Evolutionary conservation across 53 echinoderm and acorn worm species (phyloP).

Genomic region (Astropecten irregularis): DNA sequence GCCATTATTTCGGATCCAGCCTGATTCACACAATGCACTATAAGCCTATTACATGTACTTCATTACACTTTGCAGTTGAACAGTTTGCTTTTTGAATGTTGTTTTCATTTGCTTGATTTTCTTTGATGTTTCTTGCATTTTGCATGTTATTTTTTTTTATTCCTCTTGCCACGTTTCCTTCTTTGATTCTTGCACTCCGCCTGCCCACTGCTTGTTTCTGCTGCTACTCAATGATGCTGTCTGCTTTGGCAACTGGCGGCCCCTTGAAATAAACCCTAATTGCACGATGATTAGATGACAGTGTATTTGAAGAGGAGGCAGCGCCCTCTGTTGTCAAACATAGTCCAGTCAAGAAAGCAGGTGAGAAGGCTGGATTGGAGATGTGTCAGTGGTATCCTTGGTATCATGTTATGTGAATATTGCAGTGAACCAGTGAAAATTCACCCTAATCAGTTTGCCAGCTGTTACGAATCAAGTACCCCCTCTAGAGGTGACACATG

Average conservation of each 20-base stretch:
- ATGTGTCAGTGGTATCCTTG: too few relatives aligned
- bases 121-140: background rate
- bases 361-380: too few relatives aligned
- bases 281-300: slow-evolving; percentile 33
- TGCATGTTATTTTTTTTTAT: background rate
- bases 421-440: too few relatives aligned
- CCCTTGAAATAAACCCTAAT: too few relatives aligned
- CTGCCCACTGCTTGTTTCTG: background rate
- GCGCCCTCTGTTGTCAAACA: slow-evolving; percentile 21
- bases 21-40: too few relatives aligned
- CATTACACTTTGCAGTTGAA: too few relatives aligned
- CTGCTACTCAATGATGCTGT: background rate
- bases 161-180: slow-evolving; percentile 1
- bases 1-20: too few relatives aligned
- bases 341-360: background rate
- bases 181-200: background rate
- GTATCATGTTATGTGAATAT: background rate
- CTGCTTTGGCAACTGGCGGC: background rate
- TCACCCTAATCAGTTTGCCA: too few relatives aligned
- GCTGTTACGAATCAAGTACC: too few relatives aligned
- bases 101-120: background rate
- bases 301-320: slow-evolving; percentile 53
- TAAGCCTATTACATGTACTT: too few relatives aligned
- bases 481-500: too few relatives aligned
- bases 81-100: too few relatives aligned